These are phyloP conservation scores for Diabrotica virgifera DNA, from an alignment of 1,140 invertebrate genomes.

Conservation along the genomic window DNA sequence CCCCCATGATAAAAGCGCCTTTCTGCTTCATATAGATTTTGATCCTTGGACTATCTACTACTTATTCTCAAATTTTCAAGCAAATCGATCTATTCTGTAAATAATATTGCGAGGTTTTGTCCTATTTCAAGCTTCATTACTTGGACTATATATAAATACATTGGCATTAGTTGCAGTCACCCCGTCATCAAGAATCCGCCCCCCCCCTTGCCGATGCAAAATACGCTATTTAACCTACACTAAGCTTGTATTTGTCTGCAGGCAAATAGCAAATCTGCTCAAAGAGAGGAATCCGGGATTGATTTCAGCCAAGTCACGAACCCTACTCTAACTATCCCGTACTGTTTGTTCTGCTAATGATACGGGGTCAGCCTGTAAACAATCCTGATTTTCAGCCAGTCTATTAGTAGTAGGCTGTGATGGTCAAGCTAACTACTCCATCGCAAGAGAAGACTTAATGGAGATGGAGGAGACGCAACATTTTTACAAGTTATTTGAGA, in stretches of 20 bases:
- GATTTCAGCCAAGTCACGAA: slow-evolving; percentile 20
- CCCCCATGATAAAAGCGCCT: too few species aligned
- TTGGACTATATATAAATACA: too few species aligned
- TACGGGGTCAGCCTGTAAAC: slow-evolving; percentile 14
- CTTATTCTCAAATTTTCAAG: too few species aligned
- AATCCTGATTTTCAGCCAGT: slow-evolving; percentile 10
- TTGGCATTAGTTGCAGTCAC: too few species aligned
- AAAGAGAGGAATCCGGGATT: slow-evolving; percentile 5
- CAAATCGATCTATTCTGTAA: too few species aligned
- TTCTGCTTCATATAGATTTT: too few species aligned
- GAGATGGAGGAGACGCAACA: background rate
- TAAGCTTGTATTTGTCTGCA: background rate
- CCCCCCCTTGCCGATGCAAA: background rate
- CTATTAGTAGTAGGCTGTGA: background rate
- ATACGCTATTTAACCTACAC: background rate
- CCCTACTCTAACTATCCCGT: slow-evolving; percentile 10
- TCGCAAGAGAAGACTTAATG: background rate
- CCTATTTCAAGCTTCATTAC: too few species aligned
- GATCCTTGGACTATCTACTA: too few species aligned
- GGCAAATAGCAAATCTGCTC: slow-evolving; percentile 9
- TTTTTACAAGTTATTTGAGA: too few species aligned
- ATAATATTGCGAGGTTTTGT: too few species aligned
- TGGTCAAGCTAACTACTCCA: background rate
- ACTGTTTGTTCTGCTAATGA: slow-evolving; percentile 22
- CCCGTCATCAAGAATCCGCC: background rate